phyloP scores from a whole-genome alignment of 2,888 invertebrate genomes.

The Eumerus sabulonum region DNA sequence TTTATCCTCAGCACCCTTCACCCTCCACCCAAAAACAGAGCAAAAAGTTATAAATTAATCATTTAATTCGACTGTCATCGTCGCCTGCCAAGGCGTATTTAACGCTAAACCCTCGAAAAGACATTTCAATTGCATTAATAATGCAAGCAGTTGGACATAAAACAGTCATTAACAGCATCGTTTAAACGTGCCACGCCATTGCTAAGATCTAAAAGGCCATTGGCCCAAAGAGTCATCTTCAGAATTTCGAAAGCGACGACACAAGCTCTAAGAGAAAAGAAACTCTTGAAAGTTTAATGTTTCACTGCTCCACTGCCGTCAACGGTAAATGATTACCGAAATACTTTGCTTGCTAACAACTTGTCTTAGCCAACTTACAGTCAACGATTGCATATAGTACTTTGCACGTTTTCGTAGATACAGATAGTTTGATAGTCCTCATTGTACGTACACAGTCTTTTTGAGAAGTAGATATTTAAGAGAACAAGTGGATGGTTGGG shows the following conservation, averaged over 20 bases:
- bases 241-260: conserved; percentile 11
- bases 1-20: too few relatives aligned
- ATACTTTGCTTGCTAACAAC: conserved; percentile 2
- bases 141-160: conserved; percentile 45
- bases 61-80: conserved; percentile 26
- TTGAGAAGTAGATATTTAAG: conserved; percentile 2
- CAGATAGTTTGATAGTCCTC: too few relatives aligned
- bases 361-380: neutral
- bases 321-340: conserved; percentile 22
- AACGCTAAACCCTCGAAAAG: conserved; percentile 27
- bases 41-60: too few relatives aligned
- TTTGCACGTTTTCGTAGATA: too few relatives aligned
- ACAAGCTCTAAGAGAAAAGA: conserved; percentile 26
- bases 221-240: neutral
- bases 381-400: too few relatives aligned
- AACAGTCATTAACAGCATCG: conserved; percentile 53
- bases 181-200: conserved; percentile 26
- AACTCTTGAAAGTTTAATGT: conserved; percentile 45
- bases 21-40: too few relatives aligned
- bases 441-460: too few relatives aligned
- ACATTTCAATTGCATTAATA: conserved; percentile 52
- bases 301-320: conserved; percentile 3
- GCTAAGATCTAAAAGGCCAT: conserved; percentile 2
- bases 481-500: conserved; percentile 19
- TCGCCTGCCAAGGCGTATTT: conserved; percentile 19